Base-by-base conservation (phyloP, 2,113 vertebrate species). In the Athene noctua region DNA sequence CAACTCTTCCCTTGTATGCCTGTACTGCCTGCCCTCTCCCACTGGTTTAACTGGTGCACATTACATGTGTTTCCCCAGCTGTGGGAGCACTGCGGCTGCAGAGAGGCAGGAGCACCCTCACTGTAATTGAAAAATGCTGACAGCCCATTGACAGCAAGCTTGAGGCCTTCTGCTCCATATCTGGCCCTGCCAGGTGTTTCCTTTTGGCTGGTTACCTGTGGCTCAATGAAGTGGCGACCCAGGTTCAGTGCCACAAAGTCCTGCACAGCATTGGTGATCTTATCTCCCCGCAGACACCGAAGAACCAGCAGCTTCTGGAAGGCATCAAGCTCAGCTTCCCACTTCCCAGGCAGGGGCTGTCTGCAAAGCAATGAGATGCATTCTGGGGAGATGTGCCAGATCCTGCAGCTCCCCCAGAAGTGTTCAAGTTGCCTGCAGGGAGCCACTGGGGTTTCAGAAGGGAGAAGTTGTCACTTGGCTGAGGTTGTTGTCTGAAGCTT, bases 251-350 rank as follows among this genome's bases (percentile, higher is more conserved):
- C 96, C 90, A 99, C 99, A 26, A 99, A 99, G 96, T 99, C 99
- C 96, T 99, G 99, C 98, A 99, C 98, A 95, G 98, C 98, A 0
- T 98, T 99, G 83, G 98, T 98, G 65, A 99, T 95, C 92, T 98
- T 98, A 96, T 99, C 99, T 29, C 98, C 97, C 44, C 99, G 98
- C 65, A 99, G 98, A 81, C 99, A 99, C 61, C 98, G 98, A 80
- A 99, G 98, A 54, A 99, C 94, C 89, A 99, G 96, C 75, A 99
- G 95, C 97, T 98, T 99, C 97, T 99, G 99, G 97, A 99, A 99
- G 29, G 98, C 97, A 94, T 99, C 98, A 80, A 99, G 97, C 38
- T 88, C 68, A 38, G 54, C 44, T 32, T 98, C 85, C 99, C 98
- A 99, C 29, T 97, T 97, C 42, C 98, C 98, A 0, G 99, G 99